A percentile compares a stretch with the other conserved stretches of the same genome.
phyloP scores from a whole-genome alignment of 2,888 invertebrate genomes.

The Brachynemurus nebulosus region DNA sequence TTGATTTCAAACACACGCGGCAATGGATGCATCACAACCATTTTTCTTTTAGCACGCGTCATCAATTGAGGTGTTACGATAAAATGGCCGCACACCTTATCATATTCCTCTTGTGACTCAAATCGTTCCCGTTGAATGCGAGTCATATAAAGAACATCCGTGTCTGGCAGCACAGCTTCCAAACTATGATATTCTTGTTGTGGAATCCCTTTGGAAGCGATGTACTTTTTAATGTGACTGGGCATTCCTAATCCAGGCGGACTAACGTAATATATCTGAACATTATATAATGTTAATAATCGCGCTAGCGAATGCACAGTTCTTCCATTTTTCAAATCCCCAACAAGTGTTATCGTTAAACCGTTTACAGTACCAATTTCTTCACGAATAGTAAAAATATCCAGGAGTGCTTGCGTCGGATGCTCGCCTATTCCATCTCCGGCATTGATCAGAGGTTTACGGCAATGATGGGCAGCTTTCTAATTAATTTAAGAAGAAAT shows the following conservation, averaged over 20 bases:
- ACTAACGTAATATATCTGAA: constrained; percentile 83
- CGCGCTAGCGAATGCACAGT: constrained; percentile 96
- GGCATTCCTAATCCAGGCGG: constrained; percentile 87
- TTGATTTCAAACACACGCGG: constrained; percentile 93
- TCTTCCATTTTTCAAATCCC: constrained; percentile 93
- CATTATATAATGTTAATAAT: constrained; percentile 85
- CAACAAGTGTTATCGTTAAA: constrained; percentile 93
- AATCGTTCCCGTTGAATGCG: constrained; percentile 94
- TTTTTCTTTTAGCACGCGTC: constrained; percentile 84
- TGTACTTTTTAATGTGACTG: constrained; percentile 62
- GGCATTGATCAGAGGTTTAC: constrained; percentile 92
- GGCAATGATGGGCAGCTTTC: constrained; percentile 68
- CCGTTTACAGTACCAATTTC: constrained; percentile 98
- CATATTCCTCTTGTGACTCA: constrained; percentile 65
- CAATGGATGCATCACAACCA: constrained; percentile 95
- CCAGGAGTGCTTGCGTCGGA: constrained; percentile 94
- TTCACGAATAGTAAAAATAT: constrained; percentile 95
- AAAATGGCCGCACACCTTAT: constrained; percentile 77
- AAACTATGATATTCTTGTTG: constrained; percentile 62
- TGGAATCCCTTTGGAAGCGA: constrained; percentile 60
- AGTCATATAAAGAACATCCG: constrained; percentile 97
- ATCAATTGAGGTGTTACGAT: constrained; percentile 90
- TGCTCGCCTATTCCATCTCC: constrained; percentile 97
- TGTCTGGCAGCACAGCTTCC: constrained; percentile 78
- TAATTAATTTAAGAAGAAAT: constrained; percentile 27